These are phyloP conservation scores for Erebia palarica DNA, from an alignment of 2,888 invertebrate genomes.

Conservation along the genomic window DNA sequence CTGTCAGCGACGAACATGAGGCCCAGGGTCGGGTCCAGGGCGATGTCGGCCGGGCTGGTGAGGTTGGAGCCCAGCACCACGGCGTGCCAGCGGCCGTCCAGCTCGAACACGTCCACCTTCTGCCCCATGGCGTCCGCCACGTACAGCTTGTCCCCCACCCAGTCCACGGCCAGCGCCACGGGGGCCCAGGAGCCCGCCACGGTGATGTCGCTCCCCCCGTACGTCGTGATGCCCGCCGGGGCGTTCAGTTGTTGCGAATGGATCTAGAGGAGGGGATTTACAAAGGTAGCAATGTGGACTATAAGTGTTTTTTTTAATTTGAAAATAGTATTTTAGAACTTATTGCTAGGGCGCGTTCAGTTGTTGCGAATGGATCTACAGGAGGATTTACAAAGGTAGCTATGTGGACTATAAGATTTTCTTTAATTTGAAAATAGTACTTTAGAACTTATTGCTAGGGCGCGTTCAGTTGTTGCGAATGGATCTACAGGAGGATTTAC, in stretches of 20 bases:
- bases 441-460: too few relatives aligned
- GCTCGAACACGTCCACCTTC: conserved; percentile 95
- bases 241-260: conserved; percentile 82
- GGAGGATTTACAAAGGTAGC: too few relatives aligned
- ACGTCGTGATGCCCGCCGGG: conserved; percentile 66
- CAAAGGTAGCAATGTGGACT: too few relatives aligned
- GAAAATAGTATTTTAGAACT: too few relatives aligned
- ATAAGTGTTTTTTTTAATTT: too few relatives aligned
- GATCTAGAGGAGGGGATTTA: conserved; percentile 63
- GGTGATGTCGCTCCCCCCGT: conserved; percentile 85
- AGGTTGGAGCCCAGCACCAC: conserved; percentile 95
- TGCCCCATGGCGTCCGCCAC: conserved; percentile 96
- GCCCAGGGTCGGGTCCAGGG: conserved; percentile 95
- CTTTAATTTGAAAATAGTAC: too few relatives aligned
- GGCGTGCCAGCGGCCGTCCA: conserved; percentile 93
- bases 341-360: too few relatives aligned
- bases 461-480: too few relatives aligned
- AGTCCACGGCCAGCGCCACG: conserved; percentile 96
- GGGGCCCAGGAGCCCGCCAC: conserved; percentile 94
- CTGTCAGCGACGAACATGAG: conserved; percentile 94
- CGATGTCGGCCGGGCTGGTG: conserved; percentile 95
- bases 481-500: too few relatives aligned
- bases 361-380: too few relatives aligned
- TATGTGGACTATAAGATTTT: too few relatives aligned
- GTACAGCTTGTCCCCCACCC: conserved; percentile 98